A percentile compares a stretch with the other conserved stretches of the same genome.
Evolutionary conservation across 2,888 invertebrate genomes (phyloP).

Genomic region (Melinaea menophilus): DNA sequence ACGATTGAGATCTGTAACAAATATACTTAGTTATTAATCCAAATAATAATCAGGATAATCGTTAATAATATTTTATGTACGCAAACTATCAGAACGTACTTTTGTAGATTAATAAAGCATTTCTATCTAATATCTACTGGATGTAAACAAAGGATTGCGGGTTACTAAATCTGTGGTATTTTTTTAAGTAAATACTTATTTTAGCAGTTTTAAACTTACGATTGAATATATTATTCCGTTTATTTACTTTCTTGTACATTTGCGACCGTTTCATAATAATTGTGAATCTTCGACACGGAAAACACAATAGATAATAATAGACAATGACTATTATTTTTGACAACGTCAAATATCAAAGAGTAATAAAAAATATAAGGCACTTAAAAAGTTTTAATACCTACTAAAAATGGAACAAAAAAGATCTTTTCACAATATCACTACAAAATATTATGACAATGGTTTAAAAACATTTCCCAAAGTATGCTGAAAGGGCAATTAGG

Average conservation of each 20-base stretch:
- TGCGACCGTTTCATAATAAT: conserved; percentile 12
- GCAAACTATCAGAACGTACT: no score
- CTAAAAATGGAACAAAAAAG: no score
- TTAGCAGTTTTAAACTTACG: conserved; percentile 19
- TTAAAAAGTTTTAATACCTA: no score
- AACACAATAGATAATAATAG: background rate
- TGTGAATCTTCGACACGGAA: background rate
- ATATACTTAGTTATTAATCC: no score
- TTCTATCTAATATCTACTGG: no score
- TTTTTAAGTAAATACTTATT: no score
- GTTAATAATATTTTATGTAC: no score
- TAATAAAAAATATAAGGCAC: background rate
- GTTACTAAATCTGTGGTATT: no score
- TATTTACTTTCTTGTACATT: conserved; percentile 19
- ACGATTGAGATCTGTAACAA: conserved; percentile 30
- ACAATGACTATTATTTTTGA: background rate
- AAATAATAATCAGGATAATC: no score
- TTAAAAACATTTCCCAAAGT: conserved; percentile 37
- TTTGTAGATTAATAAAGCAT: no score
- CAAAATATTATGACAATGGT: conserved; percentile 17
- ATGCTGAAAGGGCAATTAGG: conserved; percentile 48
- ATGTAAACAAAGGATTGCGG: no score
- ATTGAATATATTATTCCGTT: conserved; percentile 13
- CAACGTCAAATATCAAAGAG: background rate
- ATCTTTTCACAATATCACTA: background rate